phyloP scores from a whole-genome alignment of 1,140 invertebrate species.

The Caenorhabditis tropicalis region DNA sequence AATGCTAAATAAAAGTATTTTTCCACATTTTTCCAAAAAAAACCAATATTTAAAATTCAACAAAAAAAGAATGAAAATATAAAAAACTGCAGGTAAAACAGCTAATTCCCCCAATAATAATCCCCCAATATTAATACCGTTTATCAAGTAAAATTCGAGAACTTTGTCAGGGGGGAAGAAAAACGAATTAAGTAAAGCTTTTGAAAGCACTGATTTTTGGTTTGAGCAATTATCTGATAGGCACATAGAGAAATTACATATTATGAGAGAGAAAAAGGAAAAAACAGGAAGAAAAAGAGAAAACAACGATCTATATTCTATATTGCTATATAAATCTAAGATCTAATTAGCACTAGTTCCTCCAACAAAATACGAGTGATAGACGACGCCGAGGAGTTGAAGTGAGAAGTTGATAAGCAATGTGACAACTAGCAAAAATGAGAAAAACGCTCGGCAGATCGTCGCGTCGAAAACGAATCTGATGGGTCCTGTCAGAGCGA shows the following conservation, averaged over 20 bases:
- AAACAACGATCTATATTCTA: too few relatives aligned
- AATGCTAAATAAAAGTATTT: too few relatives aligned
- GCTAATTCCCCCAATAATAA: background rate
- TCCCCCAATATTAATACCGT: background rate
- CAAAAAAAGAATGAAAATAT: too few relatives aligned
- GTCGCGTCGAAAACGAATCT: constrained; percentile 32
- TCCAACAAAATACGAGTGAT: constrained; percentile 45
- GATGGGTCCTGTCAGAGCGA: background rate
- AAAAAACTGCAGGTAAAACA: background rate
- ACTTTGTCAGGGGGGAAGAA: too few relatives aligned
- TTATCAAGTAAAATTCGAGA: too few relatives aligned
- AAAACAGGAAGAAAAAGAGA: background rate
- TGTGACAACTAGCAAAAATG: constrained; percentile 41
- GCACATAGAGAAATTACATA: background rate
- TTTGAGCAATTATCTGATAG: background rate
- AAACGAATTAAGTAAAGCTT: too few relatives aligned
- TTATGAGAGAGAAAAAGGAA: background rate
- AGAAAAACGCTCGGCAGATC: constrained; percentile 40
- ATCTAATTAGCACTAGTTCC: background rate
- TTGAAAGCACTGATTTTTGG: background rate
- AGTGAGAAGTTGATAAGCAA: constrained; percentile 37
- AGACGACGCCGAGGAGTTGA: constrained; percentile 37
- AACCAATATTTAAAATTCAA: too few relatives aligned
- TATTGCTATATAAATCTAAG: too few relatives aligned
- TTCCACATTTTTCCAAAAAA: too few relatives aligned